phyloP scores from a whole-genome alignment of 2,113 vertebrate genomes.

The Hemiprocne comata region DNA sequence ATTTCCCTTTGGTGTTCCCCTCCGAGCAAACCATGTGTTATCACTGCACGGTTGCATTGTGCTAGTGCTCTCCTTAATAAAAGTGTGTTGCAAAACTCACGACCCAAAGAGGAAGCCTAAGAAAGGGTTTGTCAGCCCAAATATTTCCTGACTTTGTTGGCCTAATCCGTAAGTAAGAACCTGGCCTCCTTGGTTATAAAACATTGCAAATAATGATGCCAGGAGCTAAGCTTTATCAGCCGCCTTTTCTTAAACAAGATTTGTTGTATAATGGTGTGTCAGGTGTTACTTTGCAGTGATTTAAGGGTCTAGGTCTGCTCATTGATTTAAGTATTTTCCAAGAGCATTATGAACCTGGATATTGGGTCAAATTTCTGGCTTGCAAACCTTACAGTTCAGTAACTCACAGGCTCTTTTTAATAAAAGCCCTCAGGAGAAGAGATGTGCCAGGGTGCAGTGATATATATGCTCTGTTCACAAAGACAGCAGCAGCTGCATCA shows the following conservation, averaged over 20 bases:
- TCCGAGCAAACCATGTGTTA: neutral
- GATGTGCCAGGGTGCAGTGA: conserved; percentile 24
- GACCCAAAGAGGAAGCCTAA: neutral
- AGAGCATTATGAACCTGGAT: conserved; percentile 40
- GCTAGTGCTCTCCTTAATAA: neutral
- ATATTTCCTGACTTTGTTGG: neutral
- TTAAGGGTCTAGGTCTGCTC: conserved; percentile 26
- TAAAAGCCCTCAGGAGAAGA: conserved; percentile 43
- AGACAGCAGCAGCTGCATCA: neutral
- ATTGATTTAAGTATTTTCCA: conserved; percentile 46
- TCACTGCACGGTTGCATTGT: neutral
- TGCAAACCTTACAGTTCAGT: conserved; percentile 39
- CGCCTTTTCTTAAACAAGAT: conserved; percentile 52
- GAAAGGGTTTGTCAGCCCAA: neutral
- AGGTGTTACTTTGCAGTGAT: conserved; percentile 22
- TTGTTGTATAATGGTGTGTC: conserved; percentile 36
- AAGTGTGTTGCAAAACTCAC: neutral
- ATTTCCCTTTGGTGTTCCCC: neutral
- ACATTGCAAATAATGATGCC: conserved; percentile 45
- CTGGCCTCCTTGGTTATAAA: conserved; percentile 53
- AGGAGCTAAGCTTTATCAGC: conserved; percentile 63
- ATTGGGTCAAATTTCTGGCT: conserved; percentile 36
- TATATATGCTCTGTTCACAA: conserved; percentile 45
- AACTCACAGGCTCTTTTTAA: conserved; percentile 51
- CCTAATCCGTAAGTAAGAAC: neutral